These are phyloP conservation scores for Pygoscelis antarcticus DNA, from an alignment of 2,113 vertebrate species.

Conservation along the genomic window DNA sequence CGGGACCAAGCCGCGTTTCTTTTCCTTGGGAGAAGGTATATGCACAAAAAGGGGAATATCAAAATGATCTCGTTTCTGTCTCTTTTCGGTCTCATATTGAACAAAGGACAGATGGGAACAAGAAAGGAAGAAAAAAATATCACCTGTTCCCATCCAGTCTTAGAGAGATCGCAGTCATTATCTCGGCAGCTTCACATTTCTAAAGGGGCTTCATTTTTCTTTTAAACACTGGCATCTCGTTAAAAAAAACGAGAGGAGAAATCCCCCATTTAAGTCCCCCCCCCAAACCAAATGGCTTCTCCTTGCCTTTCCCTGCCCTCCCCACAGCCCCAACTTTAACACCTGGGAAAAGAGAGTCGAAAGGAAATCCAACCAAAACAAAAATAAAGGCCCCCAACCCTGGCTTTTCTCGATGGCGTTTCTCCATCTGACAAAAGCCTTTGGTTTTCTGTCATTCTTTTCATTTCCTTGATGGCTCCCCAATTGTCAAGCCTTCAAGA, in stretches of 20 bases:
- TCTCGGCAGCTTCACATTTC: constrained; percentile 40
- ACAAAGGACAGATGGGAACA: constrained; percentile 32
- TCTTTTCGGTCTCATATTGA: constrained; percentile 5
- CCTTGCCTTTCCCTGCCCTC: not conserved
- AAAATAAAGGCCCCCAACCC: constrained; percentile 2
- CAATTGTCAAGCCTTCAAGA: constrained; percentile 78
- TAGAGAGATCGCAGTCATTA: constrained; percentile 15
- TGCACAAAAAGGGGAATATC: constrained; percentile 46
- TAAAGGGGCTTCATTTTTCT: constrained; percentile 50
- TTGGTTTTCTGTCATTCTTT: constrained; percentile 72
- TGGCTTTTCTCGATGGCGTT: constrained; percentile 26
- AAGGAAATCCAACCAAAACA: not conserved
- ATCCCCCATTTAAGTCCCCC: not conserved
- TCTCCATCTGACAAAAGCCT: constrained; percentile 71
- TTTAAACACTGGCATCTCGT: constrained; percentile 48
- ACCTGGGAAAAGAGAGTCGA: not conserved
- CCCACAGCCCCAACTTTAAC: not conserved
- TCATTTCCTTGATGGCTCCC: constrained; percentile 78
- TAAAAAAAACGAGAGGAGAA: not conserved
- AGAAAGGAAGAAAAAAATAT: constrained; percentile 3
- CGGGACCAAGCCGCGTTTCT: not conserved
- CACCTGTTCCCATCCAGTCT: constrained; percentile 43
- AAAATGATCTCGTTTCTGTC: constrained; percentile 50
- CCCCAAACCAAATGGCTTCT: not conserved
- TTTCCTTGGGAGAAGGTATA: not conserved